These are phyloP conservation scores for Polypterus senegalus DNA, from an alignment of 2,113 vertebrate species.

Conservation along the genomic window DNA sequence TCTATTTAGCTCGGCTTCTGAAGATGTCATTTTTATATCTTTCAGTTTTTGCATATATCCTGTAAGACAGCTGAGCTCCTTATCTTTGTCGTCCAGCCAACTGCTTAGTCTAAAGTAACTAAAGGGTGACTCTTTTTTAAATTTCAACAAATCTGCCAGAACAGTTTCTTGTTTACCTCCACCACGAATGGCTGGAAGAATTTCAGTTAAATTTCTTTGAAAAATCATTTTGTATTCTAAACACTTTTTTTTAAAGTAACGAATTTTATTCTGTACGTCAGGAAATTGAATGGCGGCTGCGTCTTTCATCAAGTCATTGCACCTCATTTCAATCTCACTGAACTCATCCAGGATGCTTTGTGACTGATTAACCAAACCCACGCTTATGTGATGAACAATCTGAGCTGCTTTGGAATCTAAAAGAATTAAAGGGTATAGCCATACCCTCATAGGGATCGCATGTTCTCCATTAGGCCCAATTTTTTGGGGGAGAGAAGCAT, in stretches of 20 bases:
- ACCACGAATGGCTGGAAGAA: conserved; percentile 27
- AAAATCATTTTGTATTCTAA: conserved; percentile 16
- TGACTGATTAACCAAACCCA: conserved; percentile 6
- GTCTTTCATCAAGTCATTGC: conserved; percentile 25
- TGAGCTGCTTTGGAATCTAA: conserved; percentile 29
- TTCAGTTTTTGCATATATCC: neutral
- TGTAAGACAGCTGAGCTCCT: conserved; percentile 9
- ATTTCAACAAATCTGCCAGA: conserved; percentile 13
- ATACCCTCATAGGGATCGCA: conserved; percentile 36
- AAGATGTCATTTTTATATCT: neutral
- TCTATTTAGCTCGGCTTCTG: conserved; percentile 4
- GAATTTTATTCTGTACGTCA: conserved; percentile 22
- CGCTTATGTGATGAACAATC: conserved; percentile 28
- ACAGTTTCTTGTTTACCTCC: conserved; percentile 17
- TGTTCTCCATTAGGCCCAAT: conserved; percentile 25
- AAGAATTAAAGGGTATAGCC: conserved; percentile 32
- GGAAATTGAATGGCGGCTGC: conserved; percentile 19
- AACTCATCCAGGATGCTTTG: conserved; percentile 24
- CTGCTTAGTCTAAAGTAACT: neutral
- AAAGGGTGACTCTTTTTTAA: conserved; percentile 17
- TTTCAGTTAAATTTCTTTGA: conserved; percentile 5
- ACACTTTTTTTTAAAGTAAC: conserved; percentile 17
- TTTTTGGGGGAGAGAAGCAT: conserved; percentile 24
- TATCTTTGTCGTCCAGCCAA: conserved; percentile 7
- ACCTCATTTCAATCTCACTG: conserved; percentile 18